These are phyloP conservation scores for Drosophila colorata DNA, from an alignment of 2,888 invertebrate species.

Conservation along the genomic window DNA sequence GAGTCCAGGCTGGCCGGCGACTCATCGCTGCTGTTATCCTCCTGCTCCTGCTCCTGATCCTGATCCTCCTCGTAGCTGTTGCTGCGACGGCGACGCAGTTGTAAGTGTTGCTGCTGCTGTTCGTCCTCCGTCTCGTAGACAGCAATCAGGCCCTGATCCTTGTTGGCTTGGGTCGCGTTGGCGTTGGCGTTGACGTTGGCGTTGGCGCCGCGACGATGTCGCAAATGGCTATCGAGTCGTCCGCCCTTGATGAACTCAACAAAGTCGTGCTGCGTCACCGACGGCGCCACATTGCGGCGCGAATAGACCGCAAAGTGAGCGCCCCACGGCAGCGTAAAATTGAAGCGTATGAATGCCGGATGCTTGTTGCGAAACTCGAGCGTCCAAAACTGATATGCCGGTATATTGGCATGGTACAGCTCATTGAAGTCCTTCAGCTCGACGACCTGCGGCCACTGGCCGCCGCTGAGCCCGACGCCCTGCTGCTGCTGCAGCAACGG, in stretches of 20 bases:
- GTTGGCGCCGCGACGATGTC: constrained; percentile 86
- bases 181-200: too few species aligned
- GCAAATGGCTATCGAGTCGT: constrained; percentile 91
- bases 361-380: constrained; percentile 96
- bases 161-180: constrained; percentile 12
- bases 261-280: constrained; percentile 98
- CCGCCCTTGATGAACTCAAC: constrained; percentile 97
- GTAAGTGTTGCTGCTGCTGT: constrained; percentile 32
- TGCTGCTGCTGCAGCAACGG: constrained; percentile 74
- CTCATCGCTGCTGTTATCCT: constrained; percentile 71
- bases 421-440: constrained; percentile 94
- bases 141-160: constrained; percentile 44
- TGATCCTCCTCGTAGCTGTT: constrained; percentile 36
- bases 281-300: constrained; percentile 96
- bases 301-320: constrained; percentile 98
- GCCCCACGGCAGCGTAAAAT: constrained; percentile 96
- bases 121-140: constrained; percentile 29
- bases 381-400: constrained; percentile 97
- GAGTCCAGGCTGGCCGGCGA: constrained; percentile 60
- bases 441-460: constrained; percentile 91
- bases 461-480: constrained; percentile 52
- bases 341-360: constrained; percentile 94
- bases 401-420: constrained; percentile 93
- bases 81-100: constrained; percentile 27
- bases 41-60: constrained; percentile 14